Evolutionary conservation across 2,113 vertebrate genomes (phyloP).

Genomic region (Platysternon megacephalum): DNA sequence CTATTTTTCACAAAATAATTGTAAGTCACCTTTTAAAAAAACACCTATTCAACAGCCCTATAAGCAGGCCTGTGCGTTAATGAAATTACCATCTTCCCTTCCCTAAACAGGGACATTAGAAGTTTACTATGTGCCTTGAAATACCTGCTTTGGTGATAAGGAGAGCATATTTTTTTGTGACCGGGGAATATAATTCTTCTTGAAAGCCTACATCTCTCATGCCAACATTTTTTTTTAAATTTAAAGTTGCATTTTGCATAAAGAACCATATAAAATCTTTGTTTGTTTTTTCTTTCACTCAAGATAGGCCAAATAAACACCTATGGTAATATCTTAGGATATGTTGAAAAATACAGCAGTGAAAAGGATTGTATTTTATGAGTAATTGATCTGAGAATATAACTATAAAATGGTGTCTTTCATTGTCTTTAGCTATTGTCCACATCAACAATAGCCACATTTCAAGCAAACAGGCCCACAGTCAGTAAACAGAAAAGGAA

Average conservation of each 20-base stretch:
- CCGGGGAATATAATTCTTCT: too few species aligned
- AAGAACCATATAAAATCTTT: too few species aligned
- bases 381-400: neutral
- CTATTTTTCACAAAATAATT: neutral
- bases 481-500: neutral
- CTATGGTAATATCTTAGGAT: neutral
- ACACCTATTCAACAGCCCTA: too few species aligned
- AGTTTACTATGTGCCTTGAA: neutral
- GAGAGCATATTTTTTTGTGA: too few species aligned
- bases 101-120: neutral
- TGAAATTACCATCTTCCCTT: neutral
- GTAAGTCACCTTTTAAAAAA: neutral
- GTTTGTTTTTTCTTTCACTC: neutral
- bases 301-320: neutral
- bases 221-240: too few species aligned
- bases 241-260: too few species aligned
- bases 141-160: neutral
- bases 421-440: neutral
- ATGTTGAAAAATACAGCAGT: neutral
- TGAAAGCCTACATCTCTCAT: too few species aligned
- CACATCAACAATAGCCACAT: neutral
- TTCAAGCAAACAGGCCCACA: neutral
- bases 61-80: too few species aligned
- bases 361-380: neutral
- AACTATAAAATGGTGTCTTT: neutral